Conservation (phyloP, 2,113 vertebrate species). For the Tragelaphus buxtoni region DNA sequence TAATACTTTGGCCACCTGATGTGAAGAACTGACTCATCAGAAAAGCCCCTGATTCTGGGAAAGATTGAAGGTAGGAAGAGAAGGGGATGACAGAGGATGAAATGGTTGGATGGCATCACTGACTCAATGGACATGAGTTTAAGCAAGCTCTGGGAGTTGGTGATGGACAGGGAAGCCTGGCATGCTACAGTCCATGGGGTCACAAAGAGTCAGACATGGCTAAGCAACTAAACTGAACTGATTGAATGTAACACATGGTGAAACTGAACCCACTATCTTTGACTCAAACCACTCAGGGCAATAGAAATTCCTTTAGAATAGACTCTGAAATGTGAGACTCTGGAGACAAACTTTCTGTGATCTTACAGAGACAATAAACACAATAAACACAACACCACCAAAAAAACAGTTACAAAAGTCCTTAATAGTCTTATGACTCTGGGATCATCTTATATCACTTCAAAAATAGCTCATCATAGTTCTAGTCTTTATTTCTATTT, state of each 20-base stretch:
- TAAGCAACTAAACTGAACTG: background rate
- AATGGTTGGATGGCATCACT: background rate
- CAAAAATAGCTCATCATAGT: background rate
- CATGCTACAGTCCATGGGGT: background rate
- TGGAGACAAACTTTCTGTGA: background rate
- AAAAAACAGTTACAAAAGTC: background rate
- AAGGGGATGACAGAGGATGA: background rate
- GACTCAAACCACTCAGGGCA: background rate
- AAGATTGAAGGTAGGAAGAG: background rate
- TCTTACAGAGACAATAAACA: background rate
- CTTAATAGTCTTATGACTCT: background rate
- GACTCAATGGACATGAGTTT: background rate
- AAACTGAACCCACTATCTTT: background rate
- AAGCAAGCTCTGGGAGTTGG: background rate
- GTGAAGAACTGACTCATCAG: background rate
- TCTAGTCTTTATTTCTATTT: background rate
- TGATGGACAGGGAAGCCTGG: background rate
- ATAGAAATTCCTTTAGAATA: background rate
- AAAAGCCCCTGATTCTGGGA: background rate
- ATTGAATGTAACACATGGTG: background rate
- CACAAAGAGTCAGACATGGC: background rate
- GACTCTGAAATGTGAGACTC: background rate
- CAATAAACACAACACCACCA: background rate
- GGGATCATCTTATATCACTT: background rate
- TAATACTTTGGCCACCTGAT: background rate